Conservation (phyloP, 2,888 invertebrate genomes). For the Agrotis puta region DNA sequence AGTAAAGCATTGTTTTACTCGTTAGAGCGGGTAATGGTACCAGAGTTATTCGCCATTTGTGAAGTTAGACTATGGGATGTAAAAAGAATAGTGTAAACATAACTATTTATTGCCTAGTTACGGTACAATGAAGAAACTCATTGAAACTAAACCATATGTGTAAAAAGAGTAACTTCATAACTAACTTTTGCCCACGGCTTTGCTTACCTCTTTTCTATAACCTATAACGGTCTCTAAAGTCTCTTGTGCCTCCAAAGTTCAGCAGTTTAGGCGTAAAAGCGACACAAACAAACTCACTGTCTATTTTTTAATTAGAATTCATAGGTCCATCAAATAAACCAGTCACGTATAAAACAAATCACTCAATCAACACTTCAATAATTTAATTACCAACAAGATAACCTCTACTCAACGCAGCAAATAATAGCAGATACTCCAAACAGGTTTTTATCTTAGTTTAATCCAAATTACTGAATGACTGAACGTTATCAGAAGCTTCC, state of each 20-base stretch:
- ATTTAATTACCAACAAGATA: constrained; percentile 41
- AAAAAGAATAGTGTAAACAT: background rate
- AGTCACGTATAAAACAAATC: constrained; percentile 18
- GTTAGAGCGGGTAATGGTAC: constrained; percentile 6
- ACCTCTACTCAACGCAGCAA: constrained; percentile 22
- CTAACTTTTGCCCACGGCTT: too few relatives aligned
- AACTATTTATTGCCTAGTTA: background rate
- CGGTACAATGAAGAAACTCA: background rate
- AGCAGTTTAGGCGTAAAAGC: too few relatives aligned
- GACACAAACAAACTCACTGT: too few relatives aligned
- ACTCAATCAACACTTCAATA: constrained; percentile 33
- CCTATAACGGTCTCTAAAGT: too few relatives aligned
- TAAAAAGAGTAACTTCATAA: constrained; percentile 10
- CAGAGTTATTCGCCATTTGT: constrained; percentile 29
- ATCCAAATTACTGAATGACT: constrained; percentile 55
- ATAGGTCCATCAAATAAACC: background rate
- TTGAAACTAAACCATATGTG: background rate
- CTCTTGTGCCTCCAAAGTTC: too few relatives aligned
- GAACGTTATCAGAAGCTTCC: constrained; percentile 51
- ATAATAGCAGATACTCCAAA: constrained; percentile 40
- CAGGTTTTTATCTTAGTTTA: constrained; percentile 53
- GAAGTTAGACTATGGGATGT: background rate
- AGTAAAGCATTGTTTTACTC: constrained; percentile 41
- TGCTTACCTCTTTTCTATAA: too few relatives aligned
- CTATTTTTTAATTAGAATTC: too few relatives aligned